phyloP scores from a whole-genome alignment of 2,113 vertebrate species.

The Orthonyx spaldingii region DNA sequence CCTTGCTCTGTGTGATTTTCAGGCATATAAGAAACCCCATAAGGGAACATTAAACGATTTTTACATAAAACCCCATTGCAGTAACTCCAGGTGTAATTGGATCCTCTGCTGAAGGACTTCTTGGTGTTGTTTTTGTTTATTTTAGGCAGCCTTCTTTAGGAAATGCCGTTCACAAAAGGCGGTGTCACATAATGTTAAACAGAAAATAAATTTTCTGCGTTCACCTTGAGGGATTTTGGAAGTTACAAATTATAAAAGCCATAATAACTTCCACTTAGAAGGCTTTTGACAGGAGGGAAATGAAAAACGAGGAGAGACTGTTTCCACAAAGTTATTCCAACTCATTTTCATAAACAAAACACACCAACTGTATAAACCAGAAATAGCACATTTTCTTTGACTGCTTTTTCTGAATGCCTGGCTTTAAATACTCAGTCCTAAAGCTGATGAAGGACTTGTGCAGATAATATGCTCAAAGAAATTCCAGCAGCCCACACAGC shows the following conservation, averaged over 20 bases:
- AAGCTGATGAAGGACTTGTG: background rate
- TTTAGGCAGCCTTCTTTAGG: background rate
- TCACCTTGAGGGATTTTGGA: background rate
- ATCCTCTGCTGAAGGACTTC: background rate
- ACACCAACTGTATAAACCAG: background rate
- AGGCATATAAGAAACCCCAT: background rate
- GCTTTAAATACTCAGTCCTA: background rate
- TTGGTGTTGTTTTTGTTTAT: background rate
- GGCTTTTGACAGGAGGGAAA: background rate
- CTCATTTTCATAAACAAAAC: background rate
- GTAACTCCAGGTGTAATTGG: background rate
- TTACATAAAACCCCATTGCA: fast-evolving
- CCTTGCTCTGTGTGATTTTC: background rate
- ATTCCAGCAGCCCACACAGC: background rate
- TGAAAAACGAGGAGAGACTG: background rate
- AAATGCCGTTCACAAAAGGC: background rate
- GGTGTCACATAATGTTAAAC: background rate
- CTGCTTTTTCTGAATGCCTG: background rate
- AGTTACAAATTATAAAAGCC: background rate
- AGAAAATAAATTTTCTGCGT: background rate
- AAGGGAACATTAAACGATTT: background rate
- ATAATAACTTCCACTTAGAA: background rate
- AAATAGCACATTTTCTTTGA: background rate
- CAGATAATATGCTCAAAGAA: background rate
- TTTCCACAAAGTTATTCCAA: background rate